phyloP scores from a whole-genome alignment of 1,140 invertebrate genomes.

The Plectrocnemia conspersa region DNA sequence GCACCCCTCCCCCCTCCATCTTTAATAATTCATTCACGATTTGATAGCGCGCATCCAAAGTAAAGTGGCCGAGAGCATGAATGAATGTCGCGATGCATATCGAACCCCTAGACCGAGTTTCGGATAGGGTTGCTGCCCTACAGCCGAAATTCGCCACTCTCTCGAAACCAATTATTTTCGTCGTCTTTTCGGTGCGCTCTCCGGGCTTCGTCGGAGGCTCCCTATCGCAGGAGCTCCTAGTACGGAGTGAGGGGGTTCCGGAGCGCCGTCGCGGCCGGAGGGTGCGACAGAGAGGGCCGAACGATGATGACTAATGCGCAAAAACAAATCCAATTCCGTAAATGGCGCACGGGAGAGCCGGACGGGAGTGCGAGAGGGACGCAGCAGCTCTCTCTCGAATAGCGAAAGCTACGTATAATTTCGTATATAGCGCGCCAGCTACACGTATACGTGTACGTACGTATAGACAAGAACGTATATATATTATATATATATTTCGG shows the following conservation, averaged over 20 bases:
- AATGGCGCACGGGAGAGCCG: constrained; percentile 29
- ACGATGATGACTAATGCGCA: constrained; percentile 36
- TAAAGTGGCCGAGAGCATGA: too few relatives aligned
- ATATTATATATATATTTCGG: constrained; percentile 2
- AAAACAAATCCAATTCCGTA: constrained; percentile 37
- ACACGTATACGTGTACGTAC: neutral
- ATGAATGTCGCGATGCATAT: too few relatives aligned
- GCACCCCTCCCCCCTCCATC: constrained; percentile 9
- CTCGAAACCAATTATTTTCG: constrained; percentile 24
- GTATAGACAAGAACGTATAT: neutral
- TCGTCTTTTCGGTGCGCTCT: too few relatives aligned
- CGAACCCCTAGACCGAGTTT: too few relatives aligned
- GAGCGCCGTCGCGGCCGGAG: neutral
- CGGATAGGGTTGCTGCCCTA: too few relatives aligned
- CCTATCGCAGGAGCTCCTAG: neutral
- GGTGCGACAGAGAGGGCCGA: constrained; percentile 17
- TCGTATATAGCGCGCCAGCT: too few relatives aligned
- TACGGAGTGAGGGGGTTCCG: constrained; percentile 4
- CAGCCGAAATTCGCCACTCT: too few relatives aligned
- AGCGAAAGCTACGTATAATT: too few relatives aligned
- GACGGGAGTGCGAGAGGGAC: neutral
- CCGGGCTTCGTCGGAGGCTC: neutral
- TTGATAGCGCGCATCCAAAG: too few relatives aligned
- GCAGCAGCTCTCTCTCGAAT: too few relatives aligned
- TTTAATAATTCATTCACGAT: constrained; percentile 33